A percentile compares a stretch with the other conserved stretches of the same genome.
These are phyloP conservation scores for Platygyra sinensis DNA, from an alignment of 64 coral and sea anemone species.

Conservation along the genomic window DNA sequence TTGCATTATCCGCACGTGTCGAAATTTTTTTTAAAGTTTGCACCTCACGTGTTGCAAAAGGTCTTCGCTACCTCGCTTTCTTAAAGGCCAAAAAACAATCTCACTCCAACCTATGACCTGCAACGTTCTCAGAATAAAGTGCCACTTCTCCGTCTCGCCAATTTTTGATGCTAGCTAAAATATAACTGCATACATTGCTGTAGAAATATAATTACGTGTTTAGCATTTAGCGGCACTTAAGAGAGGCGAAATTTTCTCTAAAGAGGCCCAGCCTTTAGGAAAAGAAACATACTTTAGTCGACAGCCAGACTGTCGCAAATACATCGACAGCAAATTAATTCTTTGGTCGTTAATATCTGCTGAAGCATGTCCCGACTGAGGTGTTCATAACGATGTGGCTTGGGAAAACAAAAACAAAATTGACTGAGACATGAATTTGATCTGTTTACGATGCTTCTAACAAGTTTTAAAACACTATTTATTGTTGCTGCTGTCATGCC, in stretches of 20 bases:
- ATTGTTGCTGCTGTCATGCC: too few relatives aligned
- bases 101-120: neutral
- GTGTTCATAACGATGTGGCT: too few relatives aligned
- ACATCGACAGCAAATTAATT: neutral
- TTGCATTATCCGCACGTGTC: too few relatives aligned
- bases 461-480: too few relatives aligned
- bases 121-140: neutral
- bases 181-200: neutral
- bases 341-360: neutral
- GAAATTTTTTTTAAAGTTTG: too few relatives aligned
- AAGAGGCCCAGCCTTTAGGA: neutral
- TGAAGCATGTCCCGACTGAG: neutral
- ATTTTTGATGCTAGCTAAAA: neutral
- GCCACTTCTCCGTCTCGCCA: neutral
- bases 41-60: too few relatives aligned
- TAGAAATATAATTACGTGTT: neutral
- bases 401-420: too few relatives aligned
- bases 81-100: neutral
- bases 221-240: neutral
- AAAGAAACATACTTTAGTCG: neutral
- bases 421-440: too few relatives aligned
- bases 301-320: neutral
- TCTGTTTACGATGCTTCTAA: too few relatives aligned
- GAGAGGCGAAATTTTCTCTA: neutral
- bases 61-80: too few relatives aligned